Conservation (phyloP, 2,797 vertebrate species). For the Sebastes dallii region DNA sequence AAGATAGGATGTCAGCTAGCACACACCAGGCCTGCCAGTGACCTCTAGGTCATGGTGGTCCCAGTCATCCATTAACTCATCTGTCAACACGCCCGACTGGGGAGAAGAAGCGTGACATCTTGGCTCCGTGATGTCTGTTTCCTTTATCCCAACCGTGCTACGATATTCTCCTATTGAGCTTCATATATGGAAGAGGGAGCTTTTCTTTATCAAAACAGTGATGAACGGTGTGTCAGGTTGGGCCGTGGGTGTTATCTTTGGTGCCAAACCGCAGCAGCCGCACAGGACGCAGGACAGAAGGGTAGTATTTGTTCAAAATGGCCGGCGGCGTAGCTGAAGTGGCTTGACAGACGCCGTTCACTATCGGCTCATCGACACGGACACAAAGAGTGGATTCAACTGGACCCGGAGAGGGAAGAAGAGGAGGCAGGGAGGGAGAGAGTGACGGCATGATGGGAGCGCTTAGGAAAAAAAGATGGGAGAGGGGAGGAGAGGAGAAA, state of each 20-base stretch:
- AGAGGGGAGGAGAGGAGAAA: background rate
- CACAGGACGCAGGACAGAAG: conserved; percentile 31
- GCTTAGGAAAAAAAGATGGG: background rate
- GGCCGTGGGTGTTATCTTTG: conserved; percentile 36
- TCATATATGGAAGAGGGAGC: background rate
- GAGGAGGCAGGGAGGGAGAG: background rate
- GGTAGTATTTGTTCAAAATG: conserved; percentile 64
- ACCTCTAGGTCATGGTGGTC: conserved; percentile 44
- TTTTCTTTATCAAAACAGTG: background rate
- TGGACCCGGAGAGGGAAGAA: conserved; percentile 7
- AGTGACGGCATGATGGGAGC: background rate
- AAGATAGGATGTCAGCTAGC: conserved; percentile 5
- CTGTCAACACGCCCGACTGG: conserved; percentile 57
- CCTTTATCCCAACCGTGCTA: background rate
- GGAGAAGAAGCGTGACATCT: conserved; percentile 10
- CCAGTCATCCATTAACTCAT: conserved; percentile 71
- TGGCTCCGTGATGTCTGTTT: conserved; percentile 40
- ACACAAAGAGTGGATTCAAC: conserved; percentile 69
- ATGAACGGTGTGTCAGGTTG: conserved; percentile 6
- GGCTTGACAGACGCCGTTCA: conserved; percentile 49
- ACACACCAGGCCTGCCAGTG: background rate
- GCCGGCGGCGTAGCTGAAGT: conserved; percentile 39
- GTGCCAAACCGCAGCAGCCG: conserved; percentile 44
- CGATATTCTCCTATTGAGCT: background rate
- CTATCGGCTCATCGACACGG: conserved; percentile 54